Base-by-base conservation (phyloP, 2,797 vertebrate genomes). In the Spheniscus humboldti region DNA sequence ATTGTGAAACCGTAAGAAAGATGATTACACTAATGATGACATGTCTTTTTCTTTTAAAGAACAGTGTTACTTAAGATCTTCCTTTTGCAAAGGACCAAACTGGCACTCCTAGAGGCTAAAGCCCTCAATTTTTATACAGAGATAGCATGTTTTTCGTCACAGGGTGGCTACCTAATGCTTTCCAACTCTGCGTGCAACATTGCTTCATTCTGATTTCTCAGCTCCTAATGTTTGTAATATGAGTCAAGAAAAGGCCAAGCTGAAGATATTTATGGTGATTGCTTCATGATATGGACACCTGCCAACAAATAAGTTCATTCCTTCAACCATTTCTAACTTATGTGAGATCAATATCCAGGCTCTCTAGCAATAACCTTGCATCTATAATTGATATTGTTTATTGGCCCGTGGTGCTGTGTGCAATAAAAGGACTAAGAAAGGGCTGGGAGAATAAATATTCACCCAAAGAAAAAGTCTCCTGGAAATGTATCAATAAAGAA, bases 341-440 rank as follows among this genome's bases (percentile, higher is more conserved):
- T 11, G 81, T 72, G 71, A 72, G 94, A 96, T 97, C 95, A 88
- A 96, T 96, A 97, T 37, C 72, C 56, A 95, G 93, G 72, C 90
- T 96, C 88, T 94, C 93, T 59, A 96, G 95, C 87, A 96, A 89
- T 94, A 95, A 96, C 92, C 93, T 96, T 88, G 94, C 89, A 94
- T 97, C 91, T 96, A 96, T 96, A 97, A 96, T 94, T 94, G 93
- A 97, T 93, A 97, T 66, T 96, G 95, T 97, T 97, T 97, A 94
- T 94, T 75, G 85, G 86, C 43, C 59, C 9, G 2, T 81, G n/a
- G 47, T 93, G 69, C 72, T 92, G 66, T 59, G 68, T 91, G 76
- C 81, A 94, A 90, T 91, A 95, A 96, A 94, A 90, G 72, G 85
- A 93, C 66, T 73, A 77, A 93, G 86, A 90, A 94, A 64, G 35